Conservation (phyloP, 2,888 invertebrate species). For the Tholera decimalis region DNA sequence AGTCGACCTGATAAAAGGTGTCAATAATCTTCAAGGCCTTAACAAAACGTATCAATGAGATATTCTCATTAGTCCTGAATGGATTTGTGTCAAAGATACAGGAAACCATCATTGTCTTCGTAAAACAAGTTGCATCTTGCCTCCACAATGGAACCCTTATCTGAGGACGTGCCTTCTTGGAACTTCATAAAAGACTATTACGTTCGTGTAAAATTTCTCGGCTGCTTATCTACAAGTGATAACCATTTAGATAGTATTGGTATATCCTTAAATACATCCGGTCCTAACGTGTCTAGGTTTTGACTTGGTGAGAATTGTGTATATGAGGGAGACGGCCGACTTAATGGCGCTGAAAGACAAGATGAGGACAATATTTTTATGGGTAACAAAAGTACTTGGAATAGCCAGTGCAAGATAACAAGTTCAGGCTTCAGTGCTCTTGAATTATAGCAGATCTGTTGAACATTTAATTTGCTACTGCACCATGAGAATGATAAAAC, state of each 20-base stretch:
- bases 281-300: conserved; percentile 7
- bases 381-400: neutral
- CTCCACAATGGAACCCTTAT: conserved; percentile 59
- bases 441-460: conserved; percentile 6
- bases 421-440: conserved; percentile 18
- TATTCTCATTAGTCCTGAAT: conserved; percentile 40
- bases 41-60: conserved; percentile 31
- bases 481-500: conserved; percentile 11
- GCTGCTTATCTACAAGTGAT: conserved; percentile 63
- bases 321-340: neutral
- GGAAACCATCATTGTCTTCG: conserved; percentile 51
- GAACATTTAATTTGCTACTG: conserved; percentile 12
- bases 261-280: conserved; percentile 46
- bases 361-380: neutral
- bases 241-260: conserved; percentile 39
- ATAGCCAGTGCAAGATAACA: conserved; percentile 5
- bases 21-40: conserved; percentile 7
- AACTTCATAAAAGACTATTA: conserved; percentile 60
- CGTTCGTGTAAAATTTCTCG: conserved; percentile 73
- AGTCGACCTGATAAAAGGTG: conserved; percentile 11
- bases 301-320: conserved; percentile 18
- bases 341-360: neutral
- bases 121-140: conserved; percentile 53
- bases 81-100: conserved; percentile 36
- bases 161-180: conserved; percentile 54